Conservation (phyloP, 2,797 vertebrate genomes). For the Thunnus albacares region DNA sequence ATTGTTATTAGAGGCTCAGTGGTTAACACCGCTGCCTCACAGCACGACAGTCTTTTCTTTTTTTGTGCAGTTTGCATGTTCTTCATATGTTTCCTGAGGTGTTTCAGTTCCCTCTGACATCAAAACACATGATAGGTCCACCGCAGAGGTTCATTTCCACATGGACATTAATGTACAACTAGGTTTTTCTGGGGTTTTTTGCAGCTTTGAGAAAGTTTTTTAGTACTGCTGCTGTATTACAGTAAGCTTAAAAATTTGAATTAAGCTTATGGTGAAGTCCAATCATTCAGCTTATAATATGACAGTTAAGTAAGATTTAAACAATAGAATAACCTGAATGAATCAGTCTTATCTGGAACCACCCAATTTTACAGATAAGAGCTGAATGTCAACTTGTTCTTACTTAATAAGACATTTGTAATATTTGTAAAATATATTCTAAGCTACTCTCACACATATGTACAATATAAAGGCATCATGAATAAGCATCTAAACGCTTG, state of each 20-base stretch:
- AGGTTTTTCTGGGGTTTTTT: not conserved
- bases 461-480: conserved; percentile 74
- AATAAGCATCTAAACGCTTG: conserved; percentile 67
- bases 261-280: not conserved
- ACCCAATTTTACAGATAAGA: conserved; percentile 2
- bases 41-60: conserved; percentile 5
- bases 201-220: not conserved
- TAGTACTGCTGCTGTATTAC: not conserved
- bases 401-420: conserved; percentile 44
- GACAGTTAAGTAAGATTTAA: too few relatives aligned
- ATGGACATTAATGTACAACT: not conserved
- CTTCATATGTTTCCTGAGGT: not conserved
- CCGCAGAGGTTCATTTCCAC: not conserved
- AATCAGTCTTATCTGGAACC: conserved; percentile 15
- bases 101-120: not conserved
- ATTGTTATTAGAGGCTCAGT: not conserved
- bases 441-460: conserved; percentile 44
- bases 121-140: not conserved
- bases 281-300: not conserved
- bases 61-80: conserved; percentile 5
- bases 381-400: not conserved
- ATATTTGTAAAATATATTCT: conserved; percentile 23
- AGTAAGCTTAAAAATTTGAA: conserved; percentile 21
- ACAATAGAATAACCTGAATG: not conserved
- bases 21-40: not conserved